phyloP scores from a whole-genome alignment of 1,140 invertebrate genomes.

The Drosophila bocki region DNA sequence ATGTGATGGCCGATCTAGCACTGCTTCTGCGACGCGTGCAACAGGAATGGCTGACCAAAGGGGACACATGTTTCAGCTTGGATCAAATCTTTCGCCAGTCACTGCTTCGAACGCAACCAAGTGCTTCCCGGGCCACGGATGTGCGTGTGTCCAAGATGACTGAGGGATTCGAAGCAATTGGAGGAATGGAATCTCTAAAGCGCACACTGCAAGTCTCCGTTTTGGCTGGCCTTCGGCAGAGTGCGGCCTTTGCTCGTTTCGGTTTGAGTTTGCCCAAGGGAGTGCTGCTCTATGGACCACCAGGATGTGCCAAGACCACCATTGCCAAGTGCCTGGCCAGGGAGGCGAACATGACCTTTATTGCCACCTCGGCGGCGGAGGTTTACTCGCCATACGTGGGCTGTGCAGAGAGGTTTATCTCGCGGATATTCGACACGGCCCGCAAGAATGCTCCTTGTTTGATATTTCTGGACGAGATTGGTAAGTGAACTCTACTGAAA shows the following conservation, averaged over 20 bases:
- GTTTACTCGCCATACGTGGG: slow-evolving; percentile 90
- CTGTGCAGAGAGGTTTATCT: slow-evolving; percentile 88
- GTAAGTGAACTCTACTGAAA: slow-evolving; percentile 54
- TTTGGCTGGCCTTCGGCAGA: slow-evolving; percentile 88
- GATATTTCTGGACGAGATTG: slow-evolving; percentile 92
- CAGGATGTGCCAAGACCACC: slow-evolving; percentile 91
- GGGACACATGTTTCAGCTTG: background rate
- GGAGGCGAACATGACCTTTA: slow-evolving; percentile 87
- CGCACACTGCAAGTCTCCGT: slow-evolving; percentile 87
- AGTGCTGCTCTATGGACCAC: slow-evolving; percentile 91
- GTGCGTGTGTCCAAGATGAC: slow-evolving; percentile 85
- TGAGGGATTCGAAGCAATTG: slow-evolving; percentile 87
- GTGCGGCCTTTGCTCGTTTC: slow-evolving; percentile 87
- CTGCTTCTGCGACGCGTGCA: slow-evolving; percentile 62
- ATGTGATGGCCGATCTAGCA: slow-evolving; percentile 64
- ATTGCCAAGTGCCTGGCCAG: slow-evolving; percentile 89
- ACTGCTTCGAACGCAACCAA: slow-evolving; percentile 70
- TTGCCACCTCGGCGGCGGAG: slow-evolving; percentile 88
- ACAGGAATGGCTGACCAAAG: slow-evolving; percentile 25
- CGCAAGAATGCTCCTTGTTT: slow-evolving; percentile 89
- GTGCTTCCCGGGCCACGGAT: slow-evolving; percentile 86
- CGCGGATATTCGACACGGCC: slow-evolving; percentile 89
- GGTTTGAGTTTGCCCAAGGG: slow-evolving; percentile 87
- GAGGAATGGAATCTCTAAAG: slow-evolving; percentile 89
- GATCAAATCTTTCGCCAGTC: slow-evolving; percentile 38